Evolutionary conservation across 2,888 invertebrate genomes (phyloP), one percentile per base, ranked within the genome.

Genomic region (Isotomurus palustris): DNA sequence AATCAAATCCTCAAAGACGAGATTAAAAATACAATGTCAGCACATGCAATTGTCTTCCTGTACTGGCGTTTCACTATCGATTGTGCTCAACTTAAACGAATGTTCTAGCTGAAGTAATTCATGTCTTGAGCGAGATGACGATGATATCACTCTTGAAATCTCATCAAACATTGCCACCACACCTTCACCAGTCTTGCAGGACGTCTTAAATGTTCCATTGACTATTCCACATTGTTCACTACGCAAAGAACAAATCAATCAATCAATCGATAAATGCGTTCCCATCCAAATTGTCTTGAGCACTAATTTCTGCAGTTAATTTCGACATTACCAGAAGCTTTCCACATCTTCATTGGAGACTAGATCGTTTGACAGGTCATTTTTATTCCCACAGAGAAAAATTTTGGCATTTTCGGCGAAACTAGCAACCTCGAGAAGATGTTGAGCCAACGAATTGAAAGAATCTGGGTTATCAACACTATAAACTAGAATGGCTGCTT

Each of bases 381-480:
- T 83, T 77, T 93, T 93, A 75, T 93, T 94, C 48, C 93, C 93
- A 77, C 94, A 93, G 17, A 94, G 80, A 77, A 91, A 94, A 75
- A 95, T 93, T 78, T 92, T 91, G 4, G 93, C 93, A 77, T 91
- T 93, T 75, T 94, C 93, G 10, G 92, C 91, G 76, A 91, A 91
- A 38, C 91, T 90, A 2, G 93, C 91, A 73, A 93, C 91, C 29
- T 95, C 94, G 52, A 95, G 80, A 51, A 94, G 79, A 76, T 95
- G 93, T 74, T 95, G 93, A 38, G 93, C 91, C 40, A 94, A 76
- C 22, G 90, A 83, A 77, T 93, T 90, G 79, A 95, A 94, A 8
- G 93, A 92, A 35, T 93, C 88, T 8, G 88, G 85, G 78, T 91
- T 91, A 73, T 92, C 91, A 66, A 91, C 78, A 35, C 91, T 86